phyloP scores from a whole-genome alignment of 2,888 invertebrate species.

The Pseudolycoriella hygida region DNA sequence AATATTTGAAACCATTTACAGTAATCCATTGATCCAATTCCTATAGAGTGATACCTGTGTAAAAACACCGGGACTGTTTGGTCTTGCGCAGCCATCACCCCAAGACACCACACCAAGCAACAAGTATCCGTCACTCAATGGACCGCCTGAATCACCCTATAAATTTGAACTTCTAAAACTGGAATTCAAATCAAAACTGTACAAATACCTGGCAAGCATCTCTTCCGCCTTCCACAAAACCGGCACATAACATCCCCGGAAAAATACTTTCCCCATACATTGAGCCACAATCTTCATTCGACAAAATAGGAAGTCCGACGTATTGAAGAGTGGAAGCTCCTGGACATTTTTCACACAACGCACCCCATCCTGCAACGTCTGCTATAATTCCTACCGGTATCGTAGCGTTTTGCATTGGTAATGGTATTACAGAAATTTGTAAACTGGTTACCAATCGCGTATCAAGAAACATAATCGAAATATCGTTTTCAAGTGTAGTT shows the following conservation, averaged over 20 bases:
- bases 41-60: no score
- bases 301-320: neutral
- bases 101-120: no score
- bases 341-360: constrained; percentile 10
- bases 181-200: no score
- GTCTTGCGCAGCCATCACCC: no score
- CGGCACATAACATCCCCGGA: neutral
- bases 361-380: constrained; percentile 16
- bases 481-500: constrained; percentile 31
- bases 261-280: neutral
- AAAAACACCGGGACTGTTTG: no score
- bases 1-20: no score
- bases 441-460: constrained; percentile 22
- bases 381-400: constrained; percentile 12
- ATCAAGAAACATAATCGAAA: constrained; percentile 34
- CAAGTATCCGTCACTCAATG: no score
- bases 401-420: constrained; percentile 20
- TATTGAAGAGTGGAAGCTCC: neutral
- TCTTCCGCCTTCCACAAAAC: neutral
- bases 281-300: neutral
- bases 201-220: neutral
- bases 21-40: no score
- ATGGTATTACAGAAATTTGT: constrained; percentile 26
- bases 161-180: no score
- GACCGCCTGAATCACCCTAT: no score